These are phyloP conservation scores for Sternotherus odoratus DNA, from an alignment of 2,797 vertebrate species.

Conservation along the genomic window DNA sequence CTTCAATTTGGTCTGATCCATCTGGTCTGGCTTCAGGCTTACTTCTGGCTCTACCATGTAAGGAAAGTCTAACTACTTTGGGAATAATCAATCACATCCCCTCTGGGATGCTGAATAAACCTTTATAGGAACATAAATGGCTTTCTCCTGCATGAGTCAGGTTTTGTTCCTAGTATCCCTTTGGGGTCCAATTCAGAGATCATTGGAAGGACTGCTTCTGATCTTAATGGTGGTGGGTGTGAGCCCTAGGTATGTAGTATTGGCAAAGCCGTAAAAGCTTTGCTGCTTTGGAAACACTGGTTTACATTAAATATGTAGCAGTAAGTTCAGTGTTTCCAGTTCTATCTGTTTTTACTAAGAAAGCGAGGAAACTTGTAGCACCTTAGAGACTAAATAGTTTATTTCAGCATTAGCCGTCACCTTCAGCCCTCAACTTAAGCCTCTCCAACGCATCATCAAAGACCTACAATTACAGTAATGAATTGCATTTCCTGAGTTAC, in stretches of 20 bases:
- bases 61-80: background rate
- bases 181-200: background rate
- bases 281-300: background rate
- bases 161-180: background rate
- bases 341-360: too few relatives aligned
- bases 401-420: too few relatives aligned
- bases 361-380: too few relatives aligned
- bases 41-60: background rate
- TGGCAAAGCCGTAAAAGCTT: conserved; percentile 26
- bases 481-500: too few relatives aligned
- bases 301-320: background rate
- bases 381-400: too few relatives aligned
- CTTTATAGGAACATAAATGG: background rate
- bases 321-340: background rate
- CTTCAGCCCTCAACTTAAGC: too few relatives aligned
- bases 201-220: background rate
- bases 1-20: background rate
- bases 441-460: too few relatives aligned
- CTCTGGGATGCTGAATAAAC: background rate
- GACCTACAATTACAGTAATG: too few relatives aligned
- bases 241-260: background rate
- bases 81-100: conserved; percentile 8
- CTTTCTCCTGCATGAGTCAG: background rate
- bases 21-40: background rate
- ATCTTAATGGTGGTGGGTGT: background rate